Evolutionary conservation across 2,888 invertebrate genomes (phyloP), one percentile per base, ranked within the genome.

Genomic region (Calliphora vomitoria): DNA sequence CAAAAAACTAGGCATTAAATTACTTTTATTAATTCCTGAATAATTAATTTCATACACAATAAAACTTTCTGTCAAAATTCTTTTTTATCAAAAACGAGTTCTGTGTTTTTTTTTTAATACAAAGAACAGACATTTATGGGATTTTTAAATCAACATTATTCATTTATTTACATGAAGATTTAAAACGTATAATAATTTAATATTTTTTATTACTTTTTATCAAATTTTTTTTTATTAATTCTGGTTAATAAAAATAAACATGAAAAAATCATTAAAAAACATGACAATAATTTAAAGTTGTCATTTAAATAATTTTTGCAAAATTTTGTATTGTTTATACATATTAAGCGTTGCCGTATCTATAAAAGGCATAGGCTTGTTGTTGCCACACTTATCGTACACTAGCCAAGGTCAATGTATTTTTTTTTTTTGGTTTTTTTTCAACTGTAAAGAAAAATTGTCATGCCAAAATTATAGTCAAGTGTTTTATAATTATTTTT

Each of bases 151-250:
- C 50, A 47, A 50, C 20, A n/a, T 13, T 18, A 31, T 64, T n/a
- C n/a, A n/a, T n/a, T 76, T 64, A 38, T 41, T 76, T 53, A 55
- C 68, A 25, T 15, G 15, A 31, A 25, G 25, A 50, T 18, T 38
- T 68, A 47, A 47, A 31, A 50, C 8, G 25, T 31, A 18, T 13
- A 71, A 71, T 71, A 18, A 53, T 62, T 35, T 50, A n/a, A 47
- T 47, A 69, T 69, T 68, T 25, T 47, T 66, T 66, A 41, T 44
- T 20, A 20, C 55, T 72, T 31, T n/a, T 69, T 69, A 25, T 31
- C n/a, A 69, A 55, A 1, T 25, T 25, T 25, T 62, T 75, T 18
- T 55, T 55, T 41, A n/a, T 68, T 20, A 38, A 20, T 31, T 13
- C 15, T 38, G 44, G 15, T n/a, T 64, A 38, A 20, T 41, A 18